These are phyloP conservation scores for Enteromius argenteus DNA, from an alignment of 2,797 vertebrate species.

Conservation along the genomic window DNA sequence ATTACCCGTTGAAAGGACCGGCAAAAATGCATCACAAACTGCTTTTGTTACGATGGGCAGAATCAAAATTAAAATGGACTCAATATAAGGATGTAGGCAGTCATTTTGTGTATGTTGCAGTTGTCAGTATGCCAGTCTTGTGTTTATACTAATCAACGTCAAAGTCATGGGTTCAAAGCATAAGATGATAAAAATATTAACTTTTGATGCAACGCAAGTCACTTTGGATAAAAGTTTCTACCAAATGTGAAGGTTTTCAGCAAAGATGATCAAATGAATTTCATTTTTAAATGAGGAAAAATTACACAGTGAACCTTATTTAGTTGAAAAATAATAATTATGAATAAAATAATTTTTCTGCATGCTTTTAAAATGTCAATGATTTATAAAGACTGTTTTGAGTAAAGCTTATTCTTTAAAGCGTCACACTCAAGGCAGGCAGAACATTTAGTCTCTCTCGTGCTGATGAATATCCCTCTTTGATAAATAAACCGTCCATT, in stretches of 20 bases:
- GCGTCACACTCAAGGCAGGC: background rate
- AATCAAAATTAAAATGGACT: background rate
- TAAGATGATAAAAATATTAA: background rate
- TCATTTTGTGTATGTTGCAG: background rate
- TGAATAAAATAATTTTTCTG: background rate
- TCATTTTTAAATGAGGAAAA: background rate
- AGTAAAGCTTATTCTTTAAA: background rate
- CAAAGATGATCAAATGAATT: background rate
- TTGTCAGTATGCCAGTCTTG: background rate
- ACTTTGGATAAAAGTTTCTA: background rate
- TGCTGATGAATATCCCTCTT: constrained; percentile 1
- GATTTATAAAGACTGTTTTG: background rate
- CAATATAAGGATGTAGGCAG: background rate
- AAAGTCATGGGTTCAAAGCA: background rate
- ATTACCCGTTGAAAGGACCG: background rate
- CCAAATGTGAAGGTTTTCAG: background rate
- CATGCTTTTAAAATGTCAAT: background rate
- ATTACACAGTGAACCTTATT: too few relatives aligned
- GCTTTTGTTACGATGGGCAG: background rate
- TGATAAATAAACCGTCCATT: constrained; percentile 20
- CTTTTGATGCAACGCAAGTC: background rate
- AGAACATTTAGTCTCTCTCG: background rate
- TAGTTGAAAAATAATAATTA: background rate
- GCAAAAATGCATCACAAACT: background rate
- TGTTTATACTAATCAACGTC: background rate